These are phyloP conservation scores for Cotesia chilonis DNA, from an alignment of 1,140 invertebrate species.

Conservation along the genomic window DNA sequence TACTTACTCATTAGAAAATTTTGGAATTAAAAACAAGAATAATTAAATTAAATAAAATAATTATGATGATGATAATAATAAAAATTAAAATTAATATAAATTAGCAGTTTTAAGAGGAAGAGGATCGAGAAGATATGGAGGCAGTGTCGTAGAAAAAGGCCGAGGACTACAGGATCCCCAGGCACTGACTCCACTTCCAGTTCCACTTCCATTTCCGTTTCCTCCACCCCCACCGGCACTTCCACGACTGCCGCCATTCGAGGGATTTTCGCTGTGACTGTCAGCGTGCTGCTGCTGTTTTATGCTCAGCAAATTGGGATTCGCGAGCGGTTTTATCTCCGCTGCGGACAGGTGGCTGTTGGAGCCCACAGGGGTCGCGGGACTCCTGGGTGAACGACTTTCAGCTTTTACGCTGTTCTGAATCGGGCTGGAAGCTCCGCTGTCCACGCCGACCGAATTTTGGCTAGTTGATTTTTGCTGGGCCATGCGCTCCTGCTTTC, in stretches of 20 bases:
- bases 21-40: too few relatives aligned
- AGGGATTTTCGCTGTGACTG: constrained; percentile 47
- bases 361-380: constrained; percentile 56
- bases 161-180: constrained; percentile 65
- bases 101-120: constrained; percentile 64
- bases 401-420: constrained; percentile 56
- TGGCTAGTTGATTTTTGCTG: constrained; percentile 72
- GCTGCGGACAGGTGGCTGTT: constrained; percentile 54
- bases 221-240: constrained; percentile 46
- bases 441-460: constrained; percentile 47
- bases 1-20: too few relatives aligned
- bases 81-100: constrained; percentile 54
- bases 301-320: constrained; percentile 49
- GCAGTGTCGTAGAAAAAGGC: constrained; percentile 60
- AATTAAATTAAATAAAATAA: too few relatives aligned
- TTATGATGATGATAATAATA: too few relatives aligned
- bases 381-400: constrained; percentile 61
- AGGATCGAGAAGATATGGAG: constrained; percentile 62
- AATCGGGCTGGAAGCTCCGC: constrained; percentile 52
- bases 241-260: constrained; percentile 52
- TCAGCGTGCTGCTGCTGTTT: constrained; percentile 44
- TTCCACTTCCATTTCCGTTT: constrained; percentile 32
- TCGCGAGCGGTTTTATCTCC: constrained; percentile 59
- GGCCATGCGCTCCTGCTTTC: constrained; percentile 88
- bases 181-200: constrained; percentile 39